These are phyloP conservation scores for Thryonomys swinderianus DNA, from an alignment of 2,113 vertebrate genomes.

Conservation along the genomic window DNA sequence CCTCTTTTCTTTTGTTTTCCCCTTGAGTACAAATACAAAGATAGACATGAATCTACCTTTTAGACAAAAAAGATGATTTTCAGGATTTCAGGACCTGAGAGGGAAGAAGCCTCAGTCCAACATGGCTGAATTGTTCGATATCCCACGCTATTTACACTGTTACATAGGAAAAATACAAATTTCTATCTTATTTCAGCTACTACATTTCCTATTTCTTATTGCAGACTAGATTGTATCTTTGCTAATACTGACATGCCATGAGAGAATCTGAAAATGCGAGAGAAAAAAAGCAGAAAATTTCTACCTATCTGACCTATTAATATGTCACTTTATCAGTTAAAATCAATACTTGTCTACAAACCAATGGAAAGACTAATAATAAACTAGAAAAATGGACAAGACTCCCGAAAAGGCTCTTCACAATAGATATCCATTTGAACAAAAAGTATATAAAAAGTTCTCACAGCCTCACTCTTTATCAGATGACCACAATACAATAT, in stretches of 20 bases:
- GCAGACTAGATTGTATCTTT: not conserved
- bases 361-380: not conserved
- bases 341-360: not conserved
- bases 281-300: not conserved
- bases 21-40: not conserved
- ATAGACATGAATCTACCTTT: not conserved
- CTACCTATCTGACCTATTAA: not conserved
- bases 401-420: not conserved
- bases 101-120: not conserved
- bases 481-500: not conserved
- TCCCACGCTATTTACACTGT: not conserved
- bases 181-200: not conserved
- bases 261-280: not conserved
- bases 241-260: not conserved
- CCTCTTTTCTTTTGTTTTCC: not conserved
- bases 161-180: not conserved
- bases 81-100: not conserved
- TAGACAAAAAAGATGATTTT: not conserved
- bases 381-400: not conserved
- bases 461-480: not conserved
- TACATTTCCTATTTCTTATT: not conserved
- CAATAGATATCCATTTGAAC: not conserved
- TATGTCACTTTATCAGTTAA: not conserved
- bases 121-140: not conserved
- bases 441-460: not conserved